Conservation (phyloP, 2,113 vertebrate species). For the Paramormyrops kingsleyae region DNA sequence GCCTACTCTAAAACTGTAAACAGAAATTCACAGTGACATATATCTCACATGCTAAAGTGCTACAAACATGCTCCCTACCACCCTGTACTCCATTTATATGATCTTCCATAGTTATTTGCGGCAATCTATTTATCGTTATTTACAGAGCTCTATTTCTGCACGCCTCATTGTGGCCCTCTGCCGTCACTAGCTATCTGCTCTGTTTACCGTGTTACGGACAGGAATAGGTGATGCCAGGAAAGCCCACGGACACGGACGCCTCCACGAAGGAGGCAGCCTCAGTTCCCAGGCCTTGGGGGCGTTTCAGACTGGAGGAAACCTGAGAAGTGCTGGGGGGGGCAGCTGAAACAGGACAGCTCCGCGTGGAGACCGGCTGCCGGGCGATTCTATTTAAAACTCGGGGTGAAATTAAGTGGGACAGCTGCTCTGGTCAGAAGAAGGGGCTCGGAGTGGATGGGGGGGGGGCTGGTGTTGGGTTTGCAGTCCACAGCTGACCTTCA, state of each 20-base stretch:
- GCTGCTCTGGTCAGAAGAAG: slow-evolving; percentile 42
- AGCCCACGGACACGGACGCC: neutral
- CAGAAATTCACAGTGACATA: neutral
- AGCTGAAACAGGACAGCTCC: slow-evolving; percentile 23
- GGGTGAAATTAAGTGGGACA: slow-evolving; percentile 56
- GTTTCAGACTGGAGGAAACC: neutral
- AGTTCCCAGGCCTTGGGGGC: neutral
- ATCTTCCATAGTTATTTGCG: neutral
- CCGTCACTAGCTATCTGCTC: neutral
- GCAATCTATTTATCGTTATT: neutral
- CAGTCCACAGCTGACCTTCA: neutral
- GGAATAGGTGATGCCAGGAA: neutral
- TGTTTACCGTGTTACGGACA: neutral
- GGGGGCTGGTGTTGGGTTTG: neutral
- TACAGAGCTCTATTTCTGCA: neutral
- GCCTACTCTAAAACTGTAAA: neutral
- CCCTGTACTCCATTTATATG: neutral
- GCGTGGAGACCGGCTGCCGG: slow-evolving; percentile 17
- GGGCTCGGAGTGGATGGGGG: neutral
- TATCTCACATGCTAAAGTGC: neutral
- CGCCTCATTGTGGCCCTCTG: neutral
- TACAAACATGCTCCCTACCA: neutral
- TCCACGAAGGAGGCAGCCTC: neutral
- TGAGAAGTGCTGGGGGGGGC: slow-evolving; percentile 10
- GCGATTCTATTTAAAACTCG: slow-evolving; percentile 60